Percentiles rank a stretch among this genome's conserved stretches.
phyloP scores from a whole-genome alignment of 2,888 invertebrate genomes.

The Acrobasis suavella region DNA sequence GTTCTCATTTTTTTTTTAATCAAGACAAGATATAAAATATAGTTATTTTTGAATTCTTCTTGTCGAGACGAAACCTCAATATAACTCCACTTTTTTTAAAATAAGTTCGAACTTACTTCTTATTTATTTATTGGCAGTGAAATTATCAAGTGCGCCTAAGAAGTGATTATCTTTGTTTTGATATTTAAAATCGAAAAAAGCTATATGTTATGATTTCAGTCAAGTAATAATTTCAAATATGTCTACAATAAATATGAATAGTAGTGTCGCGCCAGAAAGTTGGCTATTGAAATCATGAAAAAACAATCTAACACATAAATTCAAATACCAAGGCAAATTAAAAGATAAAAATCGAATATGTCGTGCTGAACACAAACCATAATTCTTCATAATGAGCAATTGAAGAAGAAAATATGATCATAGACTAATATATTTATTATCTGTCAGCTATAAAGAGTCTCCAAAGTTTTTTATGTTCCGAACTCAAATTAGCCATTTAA shows the following conservation, averaged over 20 bases:
- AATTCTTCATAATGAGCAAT: conserved; percentile 47
- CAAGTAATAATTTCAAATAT: neutral
- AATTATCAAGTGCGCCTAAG: too few species aligned
- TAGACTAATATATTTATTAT: conserved; percentile 64
- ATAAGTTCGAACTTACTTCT: too few species aligned
- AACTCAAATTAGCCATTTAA: conserved; percentile 73
- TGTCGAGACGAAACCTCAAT: too few species aligned
- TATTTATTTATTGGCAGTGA: too few species aligned
- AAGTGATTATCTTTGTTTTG: neutral
- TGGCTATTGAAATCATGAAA: neutral
- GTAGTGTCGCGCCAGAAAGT: neutral
- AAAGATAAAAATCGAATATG: conserved; percentile 16
- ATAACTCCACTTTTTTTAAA: too few species aligned
- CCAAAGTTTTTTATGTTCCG: conserved; percentile 44
- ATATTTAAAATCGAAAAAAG: neutral
- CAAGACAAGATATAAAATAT: too few species aligned
- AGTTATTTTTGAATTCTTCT: too few species aligned
- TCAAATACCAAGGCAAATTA: conserved; percentile 17
- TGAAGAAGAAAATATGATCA: conserved; percentile 39
- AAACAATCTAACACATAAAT: conserved; percentile 10
- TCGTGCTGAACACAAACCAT: conserved; percentile 37
- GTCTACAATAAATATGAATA: conserved; percentile 1
- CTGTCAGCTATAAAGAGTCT: conserved; percentile 53
- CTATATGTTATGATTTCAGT: neutral
- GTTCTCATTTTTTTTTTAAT: too few species aligned